Evolutionary conservation across 1,140 invertebrate species (phyloP), one percentile per base, ranked within the genome.

Genomic region (Caenorhabditis briggsae): DNA sequence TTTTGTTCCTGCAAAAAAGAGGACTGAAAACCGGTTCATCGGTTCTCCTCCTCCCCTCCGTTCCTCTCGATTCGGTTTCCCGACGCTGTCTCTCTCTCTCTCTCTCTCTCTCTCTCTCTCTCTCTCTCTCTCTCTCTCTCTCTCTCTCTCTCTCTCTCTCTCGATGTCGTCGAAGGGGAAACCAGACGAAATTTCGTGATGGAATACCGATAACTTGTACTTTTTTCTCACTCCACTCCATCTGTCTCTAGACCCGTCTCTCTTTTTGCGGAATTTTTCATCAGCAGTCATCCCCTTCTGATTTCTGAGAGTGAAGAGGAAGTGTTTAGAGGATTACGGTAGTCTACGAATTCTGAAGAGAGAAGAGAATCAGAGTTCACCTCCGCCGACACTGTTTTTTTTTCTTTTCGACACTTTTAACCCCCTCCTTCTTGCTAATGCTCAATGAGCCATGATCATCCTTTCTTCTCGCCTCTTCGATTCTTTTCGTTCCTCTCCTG

Each of bases 161-260:
- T 78, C 33, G 33, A 23, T 11, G 16, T 50, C 23, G 70, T 23
- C 46, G 18, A 50, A 16, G 16, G 46, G 41, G 41, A 50, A 78
- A 50, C 46, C 46, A 78, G 46, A 53, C 16, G 18, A 74, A 46
- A 46, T 18, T 41, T 41, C 20, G 16, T 61, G 64, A 48, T 20
- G 70, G 46, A 78, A 50, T 78, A 78, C 46, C 70, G 70, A 78
- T 78, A 61, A 61, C 59, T 61, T 61, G 46, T 70, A 70, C 64
- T 70, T 70, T 70, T 64, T 64, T 12, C 23, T 46, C n/a, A 11
- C 23, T 14, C 18, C 11, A 7, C 2, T 64, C 59, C 16, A 33
- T 8, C 5, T 64, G 23, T n/a, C 59, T 64, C 56, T 12, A 59
- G 56, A 64, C 56, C 8, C 8, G 56, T n/a, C 56, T 5, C 56